Evolutionary conservation across 2,113 vertebrate species (phyloP), one percentile per base, ranked within the genome.

Genomic region (Illadopsis cleaveri): DNA sequence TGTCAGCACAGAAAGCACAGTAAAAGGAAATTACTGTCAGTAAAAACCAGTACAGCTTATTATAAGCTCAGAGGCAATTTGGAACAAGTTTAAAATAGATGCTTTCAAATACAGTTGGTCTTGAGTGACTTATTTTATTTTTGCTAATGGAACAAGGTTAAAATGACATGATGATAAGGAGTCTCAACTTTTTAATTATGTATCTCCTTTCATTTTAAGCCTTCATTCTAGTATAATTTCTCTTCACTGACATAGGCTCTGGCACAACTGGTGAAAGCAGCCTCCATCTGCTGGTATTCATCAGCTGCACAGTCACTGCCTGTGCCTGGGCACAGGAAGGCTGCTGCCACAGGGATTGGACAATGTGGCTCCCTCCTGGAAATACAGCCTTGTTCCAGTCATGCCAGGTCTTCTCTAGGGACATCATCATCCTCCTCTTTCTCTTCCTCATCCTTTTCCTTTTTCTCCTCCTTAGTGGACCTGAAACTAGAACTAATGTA

Each of bases 141-240:
- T 87, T 72, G 69, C 58, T 86, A 96, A 92, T 94, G 87, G 69
- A 94, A 93, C 72, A 89, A 93, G 65, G 76, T 96, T 97, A 96
- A 96, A 96, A 90, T 70, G 91, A 90, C 86, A 96, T n/a, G 65
- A 86, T 86, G 90, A 96, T 86, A 96, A 89, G 83, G 22, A 90
- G 45, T 71, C 72, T 92, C 88, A 72, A 83, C 57, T 83, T 94
- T 88, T 95, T 68, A 90, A 97, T 97, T 91, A 94, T 91, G 37
- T 78, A 95, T 95, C 66, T 79, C 14, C 31, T 92, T 71, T 84
- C 82, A 90, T 92, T 95, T 90, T 89, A 93, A 97, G 47, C 62
- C 65, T 76, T n/a, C 37, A 37, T 76, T 69, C 77, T 38, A 38
- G 60, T 68, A 53, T 27, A 33, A 64, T 86, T 81, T 93, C 60